Percentiles rank a stretch among this genome's conserved stretches.
Evolutionary conservation across 2,888 invertebrate genomes (phyloP).

Genomic region (Lepidochrysops patricia): DNA sequence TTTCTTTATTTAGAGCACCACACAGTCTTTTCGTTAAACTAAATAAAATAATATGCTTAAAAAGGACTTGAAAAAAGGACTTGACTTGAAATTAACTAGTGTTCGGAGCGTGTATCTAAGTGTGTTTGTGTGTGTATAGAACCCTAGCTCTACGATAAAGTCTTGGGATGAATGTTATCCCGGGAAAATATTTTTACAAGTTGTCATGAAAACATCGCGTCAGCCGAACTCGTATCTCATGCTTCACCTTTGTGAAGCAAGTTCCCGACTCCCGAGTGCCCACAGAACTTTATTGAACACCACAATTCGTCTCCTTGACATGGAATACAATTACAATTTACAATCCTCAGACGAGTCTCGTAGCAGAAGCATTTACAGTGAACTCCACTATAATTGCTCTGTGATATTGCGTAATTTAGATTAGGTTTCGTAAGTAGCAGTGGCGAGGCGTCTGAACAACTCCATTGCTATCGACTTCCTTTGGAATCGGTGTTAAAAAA

Average conservation of each 20-base stretch:
- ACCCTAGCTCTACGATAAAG: too few species aligned
- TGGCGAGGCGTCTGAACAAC: too few species aligned
- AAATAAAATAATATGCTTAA: too few species aligned
- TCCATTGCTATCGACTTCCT: too few species aligned
- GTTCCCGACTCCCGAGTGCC: slow-evolving; percentile 25
- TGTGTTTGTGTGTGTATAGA: too few species aligned
- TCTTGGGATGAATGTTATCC: slow-evolving; percentile 20
- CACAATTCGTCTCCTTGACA: slow-evolving; percentile 20
- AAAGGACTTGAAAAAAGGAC: too few species aligned
- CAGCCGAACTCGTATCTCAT: slow-evolving; percentile 18
- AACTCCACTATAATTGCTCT: background rate
- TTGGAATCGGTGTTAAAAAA: too few species aligned
- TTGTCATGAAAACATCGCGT: slow-evolving; percentile 26
- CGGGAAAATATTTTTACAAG: slow-evolving; percentile 28
- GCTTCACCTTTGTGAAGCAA: slow-evolving; percentile 25
- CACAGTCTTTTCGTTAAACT: too few species aligned
- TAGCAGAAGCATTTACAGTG: background rate
- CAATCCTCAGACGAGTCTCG: background rate
- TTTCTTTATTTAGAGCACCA: too few species aligned
- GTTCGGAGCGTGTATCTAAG: too few species aligned
- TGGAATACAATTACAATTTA: slow-evolving; percentile 38
- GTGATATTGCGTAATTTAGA: background rate
- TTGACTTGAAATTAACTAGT: too few species aligned
- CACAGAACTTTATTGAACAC: slow-evolving; percentile 27
- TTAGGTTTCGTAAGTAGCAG: background rate